Evolutionary conservation across 92 coral and sea anemone species (phyloP).

Genomic region (Phenganax marumi): DNA sequence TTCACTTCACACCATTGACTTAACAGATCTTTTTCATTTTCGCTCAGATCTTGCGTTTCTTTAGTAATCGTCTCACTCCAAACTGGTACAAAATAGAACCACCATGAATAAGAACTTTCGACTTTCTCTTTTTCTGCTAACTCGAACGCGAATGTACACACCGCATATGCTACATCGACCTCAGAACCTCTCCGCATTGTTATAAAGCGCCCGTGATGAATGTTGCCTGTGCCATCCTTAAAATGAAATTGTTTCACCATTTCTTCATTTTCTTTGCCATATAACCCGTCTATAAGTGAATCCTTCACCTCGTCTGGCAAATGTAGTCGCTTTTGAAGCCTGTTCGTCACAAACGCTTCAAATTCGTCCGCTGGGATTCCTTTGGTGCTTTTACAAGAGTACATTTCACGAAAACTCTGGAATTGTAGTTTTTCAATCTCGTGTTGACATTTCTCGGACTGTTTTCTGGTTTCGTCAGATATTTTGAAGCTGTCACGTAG

Average conservation of each 20-base stretch:
- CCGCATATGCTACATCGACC: conserved; percentile 35
- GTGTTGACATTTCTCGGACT: conserved; percentile 7
- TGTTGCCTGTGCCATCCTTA: conserved; percentile 9
- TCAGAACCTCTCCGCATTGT: conserved; percentile 21
- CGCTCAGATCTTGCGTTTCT: conserved; percentile 19
- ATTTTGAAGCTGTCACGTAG: conserved; percentile 24
- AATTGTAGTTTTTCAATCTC: conserved; percentile 11
- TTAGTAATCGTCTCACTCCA: background rate
- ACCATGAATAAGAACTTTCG: background rate
- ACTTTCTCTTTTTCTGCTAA: conserved; percentile 19
- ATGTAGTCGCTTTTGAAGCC: conserved; percentile 6
- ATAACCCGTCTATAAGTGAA: conserved; percentile 33
- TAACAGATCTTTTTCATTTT: conserved; percentile 15
- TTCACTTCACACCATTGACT: conserved; percentile 34
- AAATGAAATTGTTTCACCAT: conserved; percentile 24
- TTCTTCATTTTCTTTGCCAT: conserved; percentile 25
- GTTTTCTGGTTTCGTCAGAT: background rate
- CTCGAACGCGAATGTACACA: conserved; percentile 17
- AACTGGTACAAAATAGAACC: conserved; percentile 16
- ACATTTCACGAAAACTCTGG: conserved; percentile 8
- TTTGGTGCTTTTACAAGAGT: conserved; percentile 22
- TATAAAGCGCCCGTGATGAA: conserved; percentile 36
- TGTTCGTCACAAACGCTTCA: conserved; percentile 13
- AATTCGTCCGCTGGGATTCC: conserved; percentile 26
- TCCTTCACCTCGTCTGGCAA: conserved; percentile 18